These are phyloP conservation scores for Branchipolynoe longqiensis DNA, from an alignment of 2,888 invertebrate species.

Conservation along the genomic window DNA sequence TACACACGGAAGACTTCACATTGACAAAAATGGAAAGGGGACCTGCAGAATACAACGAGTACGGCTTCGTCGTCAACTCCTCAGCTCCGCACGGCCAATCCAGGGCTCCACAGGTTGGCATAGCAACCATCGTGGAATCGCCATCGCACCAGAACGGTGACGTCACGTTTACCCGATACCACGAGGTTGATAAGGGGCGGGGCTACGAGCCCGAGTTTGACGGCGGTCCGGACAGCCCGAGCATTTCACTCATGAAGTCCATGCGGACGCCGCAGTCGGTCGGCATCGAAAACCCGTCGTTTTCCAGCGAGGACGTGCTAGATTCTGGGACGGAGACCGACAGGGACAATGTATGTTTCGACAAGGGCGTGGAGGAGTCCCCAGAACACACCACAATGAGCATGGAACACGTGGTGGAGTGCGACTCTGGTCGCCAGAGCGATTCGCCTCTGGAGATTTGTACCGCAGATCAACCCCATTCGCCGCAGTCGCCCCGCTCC, in stretches of 20 bases:
- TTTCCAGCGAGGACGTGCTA: slow-evolving; percentile 40
- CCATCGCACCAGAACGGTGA: slow-evolving; percentile 10
- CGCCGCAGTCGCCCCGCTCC: not conserved
- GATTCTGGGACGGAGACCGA: slow-evolving; percentile 48
- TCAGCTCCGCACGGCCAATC: not conserved
- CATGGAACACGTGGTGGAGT: not conserved
- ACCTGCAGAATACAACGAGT: slow-evolving; percentile 32
- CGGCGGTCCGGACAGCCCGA: slow-evolving; percentile 17
- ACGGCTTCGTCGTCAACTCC: not conserved
- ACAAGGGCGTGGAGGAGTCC: not conserved
- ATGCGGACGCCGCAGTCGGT: not conserved
- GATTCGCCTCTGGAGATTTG: slow-evolving; percentile 1
- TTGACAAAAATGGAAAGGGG: slow-evolving; percentile 48
- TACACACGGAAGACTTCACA: slow-evolving; percentile 16
- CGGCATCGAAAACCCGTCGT: slow-evolving; percentile 38
- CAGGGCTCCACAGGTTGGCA: not conserved
- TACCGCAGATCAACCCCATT: not conserved
- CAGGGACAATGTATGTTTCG: not conserved
- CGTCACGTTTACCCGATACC: not conserved
- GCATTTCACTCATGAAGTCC: slow-evolving; percentile 42
- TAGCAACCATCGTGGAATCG: slow-evolving; percentile 24
- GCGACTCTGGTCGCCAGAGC: slow-evolving; percentile 16
- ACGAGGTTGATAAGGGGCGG: not conserved
- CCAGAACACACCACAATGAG: not conserved
- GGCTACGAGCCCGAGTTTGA: slow-evolving; percentile 13